A percentile compares a stretch with the other conserved stretches of the same genome.
phyloP scores from a whole-genome alignment of 2,888 invertebrate species.

The Elegia similella region DNA sequence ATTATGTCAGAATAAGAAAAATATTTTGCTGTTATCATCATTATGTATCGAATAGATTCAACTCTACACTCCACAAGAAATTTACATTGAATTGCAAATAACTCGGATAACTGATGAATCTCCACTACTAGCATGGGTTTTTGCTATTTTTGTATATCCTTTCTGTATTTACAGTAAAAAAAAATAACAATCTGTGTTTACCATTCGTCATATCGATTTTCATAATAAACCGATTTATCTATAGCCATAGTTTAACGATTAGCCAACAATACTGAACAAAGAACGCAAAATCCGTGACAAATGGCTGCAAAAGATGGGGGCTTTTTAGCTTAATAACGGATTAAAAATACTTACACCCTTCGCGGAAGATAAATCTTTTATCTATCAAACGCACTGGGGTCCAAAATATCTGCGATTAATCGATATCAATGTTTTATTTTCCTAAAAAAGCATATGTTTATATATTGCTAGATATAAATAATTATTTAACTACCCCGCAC shows the following conservation, averaged over 20 bases:
- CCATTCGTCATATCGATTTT: background rate
- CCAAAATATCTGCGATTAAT: background rate
- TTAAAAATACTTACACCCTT: conserved; percentile 15
- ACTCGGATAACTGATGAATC: too few species aligned
- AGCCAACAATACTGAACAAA: conserved; percentile 20
- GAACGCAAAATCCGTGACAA: conserved; percentile 30
- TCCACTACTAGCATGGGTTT: too few species aligned
- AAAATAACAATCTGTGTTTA: background rate
- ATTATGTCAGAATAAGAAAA: too few species aligned
- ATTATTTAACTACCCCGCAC: too few species aligned
- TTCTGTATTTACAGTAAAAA: background rate
- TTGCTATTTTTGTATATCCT: too few species aligned
- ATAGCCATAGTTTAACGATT: conserved; percentile 19
- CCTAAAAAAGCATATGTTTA: background rate
- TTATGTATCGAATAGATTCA: too few species aligned
- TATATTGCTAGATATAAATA: too few species aligned
- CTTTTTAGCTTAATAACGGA: conserved; percentile 17
- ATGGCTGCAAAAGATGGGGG: conserved; percentile 26
- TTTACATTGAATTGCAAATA: too few species aligned
- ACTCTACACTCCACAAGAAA: too few species aligned
- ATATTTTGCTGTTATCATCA: too few species aligned
- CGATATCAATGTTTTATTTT: background rate
- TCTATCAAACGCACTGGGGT: conserved; percentile 1
- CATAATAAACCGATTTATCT: conserved; percentile 24
- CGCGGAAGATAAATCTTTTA: conserved; percentile 6